Base-by-base conservation (phyloP, 53 echinoderm and acorn worm species). In the Arbacia lixula region DNA sequence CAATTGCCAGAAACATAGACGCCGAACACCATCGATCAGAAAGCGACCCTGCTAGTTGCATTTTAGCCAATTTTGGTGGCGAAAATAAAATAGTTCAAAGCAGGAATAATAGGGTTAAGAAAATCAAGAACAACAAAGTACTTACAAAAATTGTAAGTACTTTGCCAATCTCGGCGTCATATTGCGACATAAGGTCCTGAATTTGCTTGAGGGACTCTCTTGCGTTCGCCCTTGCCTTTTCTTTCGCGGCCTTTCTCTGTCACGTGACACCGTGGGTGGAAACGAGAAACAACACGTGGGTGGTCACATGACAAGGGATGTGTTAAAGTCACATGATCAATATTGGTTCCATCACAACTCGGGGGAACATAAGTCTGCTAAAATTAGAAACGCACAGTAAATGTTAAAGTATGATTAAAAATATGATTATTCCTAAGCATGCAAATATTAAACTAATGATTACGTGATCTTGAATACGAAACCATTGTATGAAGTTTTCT, bases 191-290 rank as follows among this genome's bases (percentile, higher is more conserved):
- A 27, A 69, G 36, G 21, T 69, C 69, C 69, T 69, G 43, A 36
- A 69, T 69, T 69, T 69, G 69, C 69, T 69, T 69, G 46, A 69
- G 69, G 17, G 69, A 69, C 43, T 69, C 69, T 69, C 42, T 41
- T 8, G 69, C 42, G 14, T 36, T 43, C 19, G 43, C 27, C 16
- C 21, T 69, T 43, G 36, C 20, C 69, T 69, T 69, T 69, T 69
- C 42, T 69, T 69, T 69, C 69, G 25, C 29, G 41, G 8, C 14
- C 49, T 69, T 69, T 29, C 29, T 69, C 69, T 69, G 69, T 69
- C 69, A 69, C 69, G 69, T 69, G 69, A 69, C 69, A 69, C 40
- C 69, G 43, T 42, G 36, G 69, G n/a, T n/a, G n/a, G n/a, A n/a
- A n/a, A n/a, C n/a, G n/a, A n/a, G n/a, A n/a, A n/a, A n/a, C n/a